Conservation (phyloP, 2,888 invertebrate genomes). For the Euphydryas editha region DNA sequence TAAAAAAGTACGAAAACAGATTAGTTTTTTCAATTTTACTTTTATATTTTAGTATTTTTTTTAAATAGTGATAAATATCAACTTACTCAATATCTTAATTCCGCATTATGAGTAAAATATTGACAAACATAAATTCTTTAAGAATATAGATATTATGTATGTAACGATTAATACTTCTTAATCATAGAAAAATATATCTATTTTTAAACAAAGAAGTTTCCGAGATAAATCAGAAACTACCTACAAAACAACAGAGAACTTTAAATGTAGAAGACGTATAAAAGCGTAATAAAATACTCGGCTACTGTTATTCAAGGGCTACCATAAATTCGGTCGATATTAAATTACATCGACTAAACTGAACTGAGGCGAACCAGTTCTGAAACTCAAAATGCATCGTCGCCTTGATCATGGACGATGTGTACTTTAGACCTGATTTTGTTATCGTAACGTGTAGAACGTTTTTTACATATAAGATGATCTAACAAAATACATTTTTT, state of each 20-base stretch:
- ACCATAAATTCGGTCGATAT: constrained; percentile 23
- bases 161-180: no score
- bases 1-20: no score
- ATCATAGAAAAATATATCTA: no score
- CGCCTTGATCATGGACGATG: constrained; percentile 50
- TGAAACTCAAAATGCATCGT: constrained; percentile 47
- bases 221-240: neutral
- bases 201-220: neutral
- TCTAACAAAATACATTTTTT: no score
- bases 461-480: neutral
- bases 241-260: neutral
- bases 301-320: constrained; percentile 17
- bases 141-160: no score
- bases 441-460: neutral
- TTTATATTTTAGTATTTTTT: no score
- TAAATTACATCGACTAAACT: constrained; percentile 27
- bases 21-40: no score
- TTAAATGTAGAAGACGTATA: neutral
- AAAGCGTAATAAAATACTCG: constrained; percentile 11
- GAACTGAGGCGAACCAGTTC: constrained; percentile 37
- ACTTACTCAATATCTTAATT: no score
- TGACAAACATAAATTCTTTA: no score
- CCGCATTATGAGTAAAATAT: no score
- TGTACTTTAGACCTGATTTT: neutral
- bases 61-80: no score